Conservation (phyloP, 1,140 invertebrate species). For the Stegodyphus mimosarum region DNA sequence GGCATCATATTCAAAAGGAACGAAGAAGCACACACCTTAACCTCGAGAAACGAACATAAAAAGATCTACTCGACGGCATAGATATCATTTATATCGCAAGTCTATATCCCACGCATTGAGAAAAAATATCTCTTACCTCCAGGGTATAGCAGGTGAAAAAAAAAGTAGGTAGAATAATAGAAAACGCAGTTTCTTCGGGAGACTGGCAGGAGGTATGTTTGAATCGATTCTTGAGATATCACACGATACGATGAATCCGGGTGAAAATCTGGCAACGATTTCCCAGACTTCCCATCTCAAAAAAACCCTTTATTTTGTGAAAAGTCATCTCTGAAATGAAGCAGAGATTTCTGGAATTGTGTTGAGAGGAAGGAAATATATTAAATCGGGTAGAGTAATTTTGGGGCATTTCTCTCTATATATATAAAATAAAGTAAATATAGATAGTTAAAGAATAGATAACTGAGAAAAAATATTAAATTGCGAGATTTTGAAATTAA, state of each 20-base stretch:
- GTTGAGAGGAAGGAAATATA: neutral
- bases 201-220: neutral
- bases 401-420: too few species aligned
- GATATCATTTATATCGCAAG: too few species aligned
- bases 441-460: too few species aligned
- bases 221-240: slow-evolving; percentile 40
- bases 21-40: too few species aligned
- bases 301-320: slow-evolving; percentile 2
- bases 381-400: too few species aligned
- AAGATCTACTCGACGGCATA: too few species aligned
- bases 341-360: neutral
- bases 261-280: slow-evolving; percentile 46
- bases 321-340: slow-evolving; percentile 45
- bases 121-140: neutral
- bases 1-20: neutral
- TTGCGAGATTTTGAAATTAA: too few species aligned
- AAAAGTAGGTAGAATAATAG: neutral
- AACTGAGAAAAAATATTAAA: too few species aligned
- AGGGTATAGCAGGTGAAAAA: neutral
- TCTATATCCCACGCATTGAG: too few species aligned
- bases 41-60: too few species aligned
- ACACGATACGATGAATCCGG: slow-evolving; percentile 39
- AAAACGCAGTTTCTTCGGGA: neutral
- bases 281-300: slow-evolving; percentile 1
- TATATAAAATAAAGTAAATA: too few species aligned